Evolutionary conservation across 2,888 invertebrate species (phyloP).

Genomic region (Phasia obesa): DNA sequence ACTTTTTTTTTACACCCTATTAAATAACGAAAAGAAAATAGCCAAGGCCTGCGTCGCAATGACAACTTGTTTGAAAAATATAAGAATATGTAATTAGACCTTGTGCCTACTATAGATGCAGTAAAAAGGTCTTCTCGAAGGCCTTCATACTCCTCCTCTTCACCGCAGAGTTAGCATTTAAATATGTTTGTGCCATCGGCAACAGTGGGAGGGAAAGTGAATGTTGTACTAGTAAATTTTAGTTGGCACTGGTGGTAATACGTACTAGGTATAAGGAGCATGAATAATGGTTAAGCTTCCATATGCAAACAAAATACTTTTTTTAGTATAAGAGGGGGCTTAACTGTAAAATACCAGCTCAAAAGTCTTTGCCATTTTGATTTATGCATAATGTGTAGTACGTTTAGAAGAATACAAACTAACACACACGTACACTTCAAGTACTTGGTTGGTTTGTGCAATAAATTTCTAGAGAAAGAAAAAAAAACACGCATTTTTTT

Average conservation of each 20-base stretch:
- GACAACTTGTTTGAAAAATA: no score
- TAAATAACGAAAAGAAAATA: no score
- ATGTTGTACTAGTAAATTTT: no score
- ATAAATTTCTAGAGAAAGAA: background rate
- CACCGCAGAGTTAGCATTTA: constrained; percentile 7
- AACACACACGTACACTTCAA: constrained; percentile 3
- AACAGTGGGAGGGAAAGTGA: background rate
- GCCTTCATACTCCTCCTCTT: no score
- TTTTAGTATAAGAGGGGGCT: constrained; percentile 61
- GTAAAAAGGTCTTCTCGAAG: no score
- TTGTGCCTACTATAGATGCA: no score
- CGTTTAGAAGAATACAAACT: constrained; percentile 26
- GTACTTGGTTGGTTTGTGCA: background rate
- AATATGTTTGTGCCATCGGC: background rate
- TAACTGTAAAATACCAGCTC: constrained; percentile 69
- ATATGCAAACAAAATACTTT: constrained; percentile 48
- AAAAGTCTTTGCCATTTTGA: constrained; percentile 68
- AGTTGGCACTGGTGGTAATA: constrained; percentile 9
- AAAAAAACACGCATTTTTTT: background rate
- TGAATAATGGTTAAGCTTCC: constrained; percentile 55
- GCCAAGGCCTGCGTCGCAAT: no score
- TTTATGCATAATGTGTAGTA: constrained; percentile 59
- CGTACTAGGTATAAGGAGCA: background rate
- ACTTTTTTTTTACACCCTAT: no score
- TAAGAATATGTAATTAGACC: no score